Evolutionary conservation across 2,888 invertebrate species (phyloP).

Genomic region (Oscheius onirici): DNA sequence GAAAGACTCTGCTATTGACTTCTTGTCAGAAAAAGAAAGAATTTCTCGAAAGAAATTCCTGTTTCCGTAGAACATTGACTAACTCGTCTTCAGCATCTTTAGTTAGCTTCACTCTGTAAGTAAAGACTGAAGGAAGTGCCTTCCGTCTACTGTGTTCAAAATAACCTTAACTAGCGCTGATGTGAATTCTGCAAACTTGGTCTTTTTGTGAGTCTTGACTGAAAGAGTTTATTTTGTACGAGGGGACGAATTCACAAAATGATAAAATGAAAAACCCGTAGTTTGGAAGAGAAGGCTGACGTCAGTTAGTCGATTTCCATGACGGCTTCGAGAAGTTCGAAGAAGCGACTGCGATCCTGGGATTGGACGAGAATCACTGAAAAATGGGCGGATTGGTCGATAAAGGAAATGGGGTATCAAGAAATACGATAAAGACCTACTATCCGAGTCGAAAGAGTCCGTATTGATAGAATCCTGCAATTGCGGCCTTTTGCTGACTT

Average conservation of each 20-base stretch:
- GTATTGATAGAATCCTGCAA: conserved; percentile 13
- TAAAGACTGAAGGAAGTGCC: no score
- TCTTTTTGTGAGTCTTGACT: no score
- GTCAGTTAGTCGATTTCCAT: conserved; percentile 34
- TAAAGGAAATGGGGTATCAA: background rate
- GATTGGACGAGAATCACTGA: conserved; percentile 48
- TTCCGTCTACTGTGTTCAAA: no score
- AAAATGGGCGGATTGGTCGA: conserved; percentile 13
- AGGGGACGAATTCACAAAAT: background rate
- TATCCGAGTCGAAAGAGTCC: conserved; percentile 47
- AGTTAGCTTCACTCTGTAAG: no score
- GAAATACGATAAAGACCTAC: conserved; percentile 38
- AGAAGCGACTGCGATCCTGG: conserved; percentile 52
- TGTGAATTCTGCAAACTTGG: no score
- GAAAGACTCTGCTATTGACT: no score
- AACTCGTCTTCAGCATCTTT: no score
- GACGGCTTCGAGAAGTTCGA: conserved; percentile 48
- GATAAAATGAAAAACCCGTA: conserved; percentile 17
- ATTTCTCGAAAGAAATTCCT: no score
- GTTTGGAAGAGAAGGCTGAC: background rate
- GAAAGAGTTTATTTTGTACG: background rate
- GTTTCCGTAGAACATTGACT: no score
- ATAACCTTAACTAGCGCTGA: no score
- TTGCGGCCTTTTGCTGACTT: conserved; percentile 39
- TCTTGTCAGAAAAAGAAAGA: no score